phyloP scores from a whole-genome alignment of 1,140 invertebrate species.

The Aplysia californica region DNA sequence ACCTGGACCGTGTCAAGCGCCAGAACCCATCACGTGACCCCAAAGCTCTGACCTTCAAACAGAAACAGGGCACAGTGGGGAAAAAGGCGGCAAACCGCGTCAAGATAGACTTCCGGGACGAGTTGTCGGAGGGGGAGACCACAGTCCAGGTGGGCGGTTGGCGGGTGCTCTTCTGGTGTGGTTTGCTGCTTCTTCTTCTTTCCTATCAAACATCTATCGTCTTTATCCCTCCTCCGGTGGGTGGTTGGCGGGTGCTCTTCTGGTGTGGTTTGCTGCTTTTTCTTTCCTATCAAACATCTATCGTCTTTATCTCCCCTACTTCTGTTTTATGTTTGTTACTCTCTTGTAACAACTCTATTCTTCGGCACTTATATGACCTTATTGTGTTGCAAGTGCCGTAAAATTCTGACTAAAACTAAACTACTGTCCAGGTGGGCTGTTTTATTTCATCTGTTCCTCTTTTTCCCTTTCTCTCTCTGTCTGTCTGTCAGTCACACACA shows the following conservation, averaged over 20 bases:
- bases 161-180: background rate
- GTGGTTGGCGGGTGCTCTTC: background rate
- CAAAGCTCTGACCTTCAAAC: slow-evolving; percentile 14
- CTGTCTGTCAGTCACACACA: no score
- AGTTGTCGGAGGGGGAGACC: background rate
- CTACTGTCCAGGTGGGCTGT: no score
- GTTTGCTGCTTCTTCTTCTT: background rate
- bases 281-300: background rate
- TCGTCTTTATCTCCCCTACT: background rate
- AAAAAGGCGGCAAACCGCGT: background rate
- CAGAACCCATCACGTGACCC: background rate
- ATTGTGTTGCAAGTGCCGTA: no score
- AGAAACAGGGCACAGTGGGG: slow-evolving; percentile 18
- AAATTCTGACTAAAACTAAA: no score
- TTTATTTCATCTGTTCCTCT: no score
- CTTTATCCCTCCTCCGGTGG: background rate
- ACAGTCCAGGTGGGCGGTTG: background rate
- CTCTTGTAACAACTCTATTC: no score
- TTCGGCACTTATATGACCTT: no score
- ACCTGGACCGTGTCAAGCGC: slow-evolving; percentile 20
- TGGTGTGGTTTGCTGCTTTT: background rate
- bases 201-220: background rate
- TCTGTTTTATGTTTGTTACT: background rate
- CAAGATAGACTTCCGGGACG: background rate
- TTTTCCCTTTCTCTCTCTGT: no score